Base-by-base conservation (phyloP, 2,888 invertebrate genomes). In the Boloria selene region DNA sequence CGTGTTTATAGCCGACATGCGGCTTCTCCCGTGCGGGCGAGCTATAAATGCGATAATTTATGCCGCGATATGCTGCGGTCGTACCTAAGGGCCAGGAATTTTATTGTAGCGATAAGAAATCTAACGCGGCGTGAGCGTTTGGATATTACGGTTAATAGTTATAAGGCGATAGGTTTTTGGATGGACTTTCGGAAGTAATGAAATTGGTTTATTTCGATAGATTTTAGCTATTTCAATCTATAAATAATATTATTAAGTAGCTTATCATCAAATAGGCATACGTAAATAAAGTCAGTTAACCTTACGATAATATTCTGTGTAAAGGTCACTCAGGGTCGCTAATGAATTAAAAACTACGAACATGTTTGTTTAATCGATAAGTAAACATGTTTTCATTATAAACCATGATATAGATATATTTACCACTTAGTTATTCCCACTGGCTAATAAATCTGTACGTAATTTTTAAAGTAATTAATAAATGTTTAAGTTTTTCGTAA, bases 11-110 rank as follows among this genome's bases (percentile, higher is more conserved):
- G 87, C 75, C 80, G 74, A 78, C 78, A 77, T 78, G 80, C 75
- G 79, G 82, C 80, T 81, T 82, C 83, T 83, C 81, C 81, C 78
- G 82, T 84, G 87, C 83, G 85, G 84, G 78, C 80, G 79, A 77
- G 85, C 84, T 79, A 84, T 90, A 88, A 90, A 88, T 52, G 84
- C 75, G 76, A 82, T 89, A 87, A 88, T 90, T 90, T 91, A 90
- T 85, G 80, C 77, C 79, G 16, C 62, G 62, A 62, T 51, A 44
- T 61, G 61, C 45, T 47, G 64, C 64, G 70, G 73, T 77, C 71
- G 77, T 85, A 84, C 86, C 85, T 86, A 84, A 84, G 78, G 78
- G 75, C 70, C 75, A 45, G 51, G 70, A 54, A 63, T 68, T 71
- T 70, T 67, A 67, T 63, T 63, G 59, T 55, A 54, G 51, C 53